Percentiles rank a stretch among this genome's conserved stretches.
phyloP scores from a whole-genome alignment of 1,140 invertebrate genomes.

The Lepeophtheirus salmonis region DNA sequence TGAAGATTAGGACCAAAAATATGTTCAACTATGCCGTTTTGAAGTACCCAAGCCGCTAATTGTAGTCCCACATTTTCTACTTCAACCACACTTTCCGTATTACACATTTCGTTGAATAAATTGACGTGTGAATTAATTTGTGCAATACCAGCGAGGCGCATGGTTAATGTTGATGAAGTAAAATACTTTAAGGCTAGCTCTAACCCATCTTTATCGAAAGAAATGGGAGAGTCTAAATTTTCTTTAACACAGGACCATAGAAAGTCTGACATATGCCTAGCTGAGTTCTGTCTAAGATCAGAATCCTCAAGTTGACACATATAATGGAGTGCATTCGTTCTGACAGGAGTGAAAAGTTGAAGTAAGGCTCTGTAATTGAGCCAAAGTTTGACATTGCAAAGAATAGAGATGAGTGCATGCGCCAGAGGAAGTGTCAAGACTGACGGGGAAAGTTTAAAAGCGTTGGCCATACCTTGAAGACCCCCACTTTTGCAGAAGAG shows the following conservation, averaged over 20 bases:
- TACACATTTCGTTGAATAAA: conserved; percentile 68
- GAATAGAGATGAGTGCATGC: conserved; percentile 69
- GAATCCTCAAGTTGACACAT: conserved; percentile 82
- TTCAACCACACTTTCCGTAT: conserved; percentile 60
- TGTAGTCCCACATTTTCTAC: conserved; percentile 60
- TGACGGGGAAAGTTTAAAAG: conserved; percentile 54
- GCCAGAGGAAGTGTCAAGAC: conserved; percentile 61
- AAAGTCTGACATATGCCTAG: conserved; percentile 54
- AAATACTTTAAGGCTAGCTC: conserved; percentile 86
- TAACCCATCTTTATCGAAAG: conserved; percentile 70
- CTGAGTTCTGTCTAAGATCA: conserved; percentile 60
- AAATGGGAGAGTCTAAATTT: conserved; percentile 34
- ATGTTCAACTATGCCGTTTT: conserved; percentile 77
- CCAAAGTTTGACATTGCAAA: conserved; percentile 84
- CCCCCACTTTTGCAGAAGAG: conserved; percentile 68
- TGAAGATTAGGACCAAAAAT: conserved; percentile 89
- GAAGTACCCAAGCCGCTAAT: conserved; percentile 66
- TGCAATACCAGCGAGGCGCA: conserved; percentile 70
- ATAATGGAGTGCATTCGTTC: conserved; percentile 64
- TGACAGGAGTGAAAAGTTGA: conserved; percentile 62
- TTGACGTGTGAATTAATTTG: conserved; percentile 31
- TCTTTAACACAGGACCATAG: conserved; percentile 30
- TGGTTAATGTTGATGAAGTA: conserved; percentile 72
- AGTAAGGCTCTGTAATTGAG: conserved; percentile 71
- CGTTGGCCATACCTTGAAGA: conserved; percentile 57